Base-by-base conservation (phyloP, 2,888 invertebrate species). In the Heliconius charithonia region DNA sequence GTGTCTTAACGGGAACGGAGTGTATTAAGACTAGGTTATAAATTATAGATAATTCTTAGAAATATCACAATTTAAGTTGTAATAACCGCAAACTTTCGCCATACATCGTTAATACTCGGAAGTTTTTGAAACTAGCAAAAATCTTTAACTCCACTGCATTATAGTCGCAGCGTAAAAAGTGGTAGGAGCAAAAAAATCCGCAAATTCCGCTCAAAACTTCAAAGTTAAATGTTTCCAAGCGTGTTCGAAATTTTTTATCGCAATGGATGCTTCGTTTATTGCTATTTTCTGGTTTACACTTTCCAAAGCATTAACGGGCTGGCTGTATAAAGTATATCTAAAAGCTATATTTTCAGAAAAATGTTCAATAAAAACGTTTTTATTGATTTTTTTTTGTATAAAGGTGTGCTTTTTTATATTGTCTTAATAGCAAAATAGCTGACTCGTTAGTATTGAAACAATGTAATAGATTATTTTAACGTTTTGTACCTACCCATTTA, bases 221-320 rank as follows among this genome's bases (percentile, higher is more conserved):
- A 83, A 88, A 90, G 89, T 90, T 91, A 90, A 91, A 90, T 89
- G 89, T 89, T 90, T 85, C 87, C 85, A 84, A 88, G 86, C 85
- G 86, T 85, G 82, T 83, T 83, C 78, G 80, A 80, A 75, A 86
- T 87, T 88, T 89, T 87, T 89, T 87, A 86, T 86, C 82, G 85
- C 82, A 82, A 83, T 83, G 75, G 72, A 77, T 82, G 80, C 80
- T 82, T 80, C 69, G 56, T 81, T 85, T 85, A 80, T 29, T 72
- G 56, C 63, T 62, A 72, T 71, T 66, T 66, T 70, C 62, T 70
- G 74, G 74, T 74, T 74, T 63, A 74, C 74, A 74, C 74, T 63
- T 74, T 74, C 63, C 27, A 41, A 74, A 63, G 74, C 63, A 41
- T 63, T 63, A 63, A 74, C 41, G 25, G 9, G 6, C 9, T 73